These are phyloP conservation scores for Siniperca knerii DNA, from an alignment of 2,113 vertebrate genomes.

Conservation along the genomic window DNA sequence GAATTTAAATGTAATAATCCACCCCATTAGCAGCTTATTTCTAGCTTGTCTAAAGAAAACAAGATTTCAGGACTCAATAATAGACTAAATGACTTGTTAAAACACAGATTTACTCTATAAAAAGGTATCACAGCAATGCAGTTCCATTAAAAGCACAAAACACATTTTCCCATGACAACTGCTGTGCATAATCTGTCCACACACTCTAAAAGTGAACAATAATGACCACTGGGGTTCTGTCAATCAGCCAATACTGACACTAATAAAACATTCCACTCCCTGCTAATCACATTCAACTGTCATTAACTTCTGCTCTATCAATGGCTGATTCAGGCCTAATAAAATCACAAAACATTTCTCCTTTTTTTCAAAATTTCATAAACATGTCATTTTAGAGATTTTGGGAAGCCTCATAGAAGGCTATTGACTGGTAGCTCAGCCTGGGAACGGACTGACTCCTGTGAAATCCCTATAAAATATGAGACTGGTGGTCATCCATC, in stretches of 20 bases:
- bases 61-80: slow-evolving; percentile 32
- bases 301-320: slow-evolving; percentile 44
- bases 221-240: slow-evolving; percentile 47
- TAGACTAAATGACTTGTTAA: slow-evolving; percentile 47
- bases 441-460: slow-evolving; percentile 78
- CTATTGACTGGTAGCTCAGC: slow-evolving; percentile 60
- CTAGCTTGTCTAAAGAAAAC: slow-evolving; percentile 7
- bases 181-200: slow-evolving; percentile 41
- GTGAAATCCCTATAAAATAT: slow-evolving; percentile 72
- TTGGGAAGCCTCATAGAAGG: slow-evolving; percentile 46
- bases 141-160: slow-evolving; percentile 50
- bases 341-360: slow-evolving; percentile 59
- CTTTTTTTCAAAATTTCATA: slow-evolving; percentile 27
- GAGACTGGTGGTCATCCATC: slow-evolving; percentile 71
- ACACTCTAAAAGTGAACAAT: slow-evolving; percentile 39
- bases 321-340: slow-evolving; percentile 58
- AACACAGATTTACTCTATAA: slow-evolving; percentile 26
- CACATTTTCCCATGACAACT: neutral
- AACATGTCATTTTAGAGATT: slow-evolving; percentile 26
- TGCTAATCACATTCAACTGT: slow-evolving; percentile 66
- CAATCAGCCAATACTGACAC: slow-evolving; percentile 56
- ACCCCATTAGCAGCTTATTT: slow-evolving; percentile 14
- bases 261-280: slow-evolving; percentile 66
- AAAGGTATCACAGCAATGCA: slow-evolving; percentile 9
- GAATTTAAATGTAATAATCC: slow-evolving; percentile 1